phyloP scores from a whole-genome alignment of 1,140 invertebrate genomes.

The honey bee (Apis mellifera) region DNA sequence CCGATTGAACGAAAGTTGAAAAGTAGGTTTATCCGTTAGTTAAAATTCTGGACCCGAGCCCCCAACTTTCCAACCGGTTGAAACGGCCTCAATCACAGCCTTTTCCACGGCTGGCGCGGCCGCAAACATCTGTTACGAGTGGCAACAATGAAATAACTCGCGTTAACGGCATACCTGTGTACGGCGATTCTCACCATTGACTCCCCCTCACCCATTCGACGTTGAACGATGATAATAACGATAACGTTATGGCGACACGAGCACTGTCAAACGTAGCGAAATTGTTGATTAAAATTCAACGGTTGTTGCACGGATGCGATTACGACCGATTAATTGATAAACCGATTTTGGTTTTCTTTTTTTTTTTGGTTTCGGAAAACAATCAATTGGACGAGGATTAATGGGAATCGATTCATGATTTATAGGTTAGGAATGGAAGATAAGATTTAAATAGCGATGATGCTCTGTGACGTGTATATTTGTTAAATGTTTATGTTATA shows the following conservation, averaged over 20 bases:
- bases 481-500: too few species aligned
- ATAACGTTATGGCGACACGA: background rate
- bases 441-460: too few species aligned
- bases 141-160: background rate
- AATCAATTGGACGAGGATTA: too few species aligned
- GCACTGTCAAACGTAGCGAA: too few species aligned
- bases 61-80: background rate
- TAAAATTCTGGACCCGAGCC: too few species aligned
- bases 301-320: background rate
- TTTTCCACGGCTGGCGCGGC: background rate
- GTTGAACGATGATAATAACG: background rate
- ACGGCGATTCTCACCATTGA: too few species aligned
- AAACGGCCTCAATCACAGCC: constrained; percentile 14
- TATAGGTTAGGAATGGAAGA: too few species aligned
- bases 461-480: too few species aligned
- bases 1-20: too few species aligned
- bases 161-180: background rate
- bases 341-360: background rate
- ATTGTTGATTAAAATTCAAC: background rate
- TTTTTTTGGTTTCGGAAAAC: too few species aligned
- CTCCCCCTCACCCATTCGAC: background rate
- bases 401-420: too few species aligned
- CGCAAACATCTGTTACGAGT: background rate
- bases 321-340: background rate
- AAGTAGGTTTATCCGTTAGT: too few species aligned